phyloP scores from a whole-genome alignment of 2,888 invertebrate species.

The Rhyacophila evoluta region DNA sequence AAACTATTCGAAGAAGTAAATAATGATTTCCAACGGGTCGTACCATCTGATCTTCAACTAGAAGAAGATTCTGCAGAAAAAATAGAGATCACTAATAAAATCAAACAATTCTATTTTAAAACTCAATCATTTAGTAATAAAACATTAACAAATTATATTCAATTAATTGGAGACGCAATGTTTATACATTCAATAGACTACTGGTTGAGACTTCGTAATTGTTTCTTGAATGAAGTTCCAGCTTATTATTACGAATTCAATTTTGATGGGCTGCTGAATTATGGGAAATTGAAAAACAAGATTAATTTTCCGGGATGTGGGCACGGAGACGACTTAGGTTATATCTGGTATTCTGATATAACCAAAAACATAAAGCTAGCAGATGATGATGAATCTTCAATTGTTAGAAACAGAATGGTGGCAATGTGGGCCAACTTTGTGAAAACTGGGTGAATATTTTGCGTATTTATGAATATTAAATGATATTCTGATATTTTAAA shows the following conservation, averaged over 20 bases:
- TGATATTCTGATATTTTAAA: background rate
- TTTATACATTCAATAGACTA: conserved; percentile 48
- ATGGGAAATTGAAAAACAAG: conserved; percentile 21
- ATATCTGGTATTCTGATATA: conserved; percentile 30
- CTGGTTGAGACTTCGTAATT: conserved; percentile 6
- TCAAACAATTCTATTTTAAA: conserved; percentile 46
- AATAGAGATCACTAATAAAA: conserved; percentile 30
- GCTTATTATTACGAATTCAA: conserved; percentile 45
- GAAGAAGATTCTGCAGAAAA: conserved; percentile 40
- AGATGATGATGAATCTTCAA: conserved; percentile 19
- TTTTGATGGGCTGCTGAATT: conserved; percentile 44
- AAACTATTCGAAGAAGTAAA: conserved; percentile 40
- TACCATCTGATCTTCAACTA: conserved; percentile 41
- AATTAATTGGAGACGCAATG: conserved; percentile 46
- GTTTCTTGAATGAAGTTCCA: background rate
- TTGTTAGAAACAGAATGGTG: conserved; percentile 35
- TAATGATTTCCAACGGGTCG: conserved; percentile 45
- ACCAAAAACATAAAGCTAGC: background rate
- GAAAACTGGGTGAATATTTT: conserved; percentile 41
- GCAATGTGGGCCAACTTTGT: conserved; percentile 45
- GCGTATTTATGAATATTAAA: background rate
- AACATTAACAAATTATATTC: conserved; percentile 37
- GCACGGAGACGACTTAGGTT: conserved; percentile 46
- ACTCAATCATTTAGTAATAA: background rate
- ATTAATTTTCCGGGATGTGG: conserved; percentile 32